phyloP scores from a whole-genome alignment of 2,113 vertebrate species.

The Lagopus muta region DNA sequence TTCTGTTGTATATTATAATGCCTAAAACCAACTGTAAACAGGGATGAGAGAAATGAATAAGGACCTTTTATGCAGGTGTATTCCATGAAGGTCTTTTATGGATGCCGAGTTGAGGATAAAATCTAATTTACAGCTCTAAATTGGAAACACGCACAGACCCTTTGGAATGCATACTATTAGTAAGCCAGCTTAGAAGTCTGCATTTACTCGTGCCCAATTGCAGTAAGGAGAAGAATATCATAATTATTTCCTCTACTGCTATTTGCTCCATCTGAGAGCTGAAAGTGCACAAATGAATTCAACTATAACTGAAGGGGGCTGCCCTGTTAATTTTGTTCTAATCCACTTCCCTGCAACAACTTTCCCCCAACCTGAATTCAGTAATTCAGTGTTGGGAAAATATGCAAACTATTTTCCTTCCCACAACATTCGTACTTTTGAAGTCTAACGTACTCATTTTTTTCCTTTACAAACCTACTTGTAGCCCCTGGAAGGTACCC shows the following conservation, averaged over 20 bases:
- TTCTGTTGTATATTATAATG: background rate
- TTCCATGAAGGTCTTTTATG: slow-evolving; percentile 33
- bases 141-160: slow-evolving; percentile 45
- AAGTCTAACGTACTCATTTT: background rate
- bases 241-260: slow-evolving; percentile 49
- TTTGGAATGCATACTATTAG: slow-evolving; percentile 45
- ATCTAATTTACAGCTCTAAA: slow-evolving; percentile 68
- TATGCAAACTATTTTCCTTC: background rate
- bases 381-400: background rate
- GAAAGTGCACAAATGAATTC: slow-evolving; percentile 22
- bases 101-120: slow-evolving; percentile 41
- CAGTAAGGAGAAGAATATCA: slow-evolving; percentile 46
- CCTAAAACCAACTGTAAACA: background rate
- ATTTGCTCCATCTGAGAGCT: background rate
- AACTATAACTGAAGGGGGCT: background rate
- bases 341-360: background rate
- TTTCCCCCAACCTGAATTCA: fast-evolving
- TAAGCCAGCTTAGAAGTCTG: slow-evolving; percentile 50
- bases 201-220: slow-evolving; percentile 49
- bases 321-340: background rate
- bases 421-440: background rate
- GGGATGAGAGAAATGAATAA: slow-evolving; percentile 3
- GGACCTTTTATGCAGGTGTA: slow-evolving; percentile 21
- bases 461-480: background rate
- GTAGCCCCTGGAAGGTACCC: background rate